phyloP scores from a whole-genome alignment of 2,113 vertebrate species.

The Lucifuga dentata region DNA sequence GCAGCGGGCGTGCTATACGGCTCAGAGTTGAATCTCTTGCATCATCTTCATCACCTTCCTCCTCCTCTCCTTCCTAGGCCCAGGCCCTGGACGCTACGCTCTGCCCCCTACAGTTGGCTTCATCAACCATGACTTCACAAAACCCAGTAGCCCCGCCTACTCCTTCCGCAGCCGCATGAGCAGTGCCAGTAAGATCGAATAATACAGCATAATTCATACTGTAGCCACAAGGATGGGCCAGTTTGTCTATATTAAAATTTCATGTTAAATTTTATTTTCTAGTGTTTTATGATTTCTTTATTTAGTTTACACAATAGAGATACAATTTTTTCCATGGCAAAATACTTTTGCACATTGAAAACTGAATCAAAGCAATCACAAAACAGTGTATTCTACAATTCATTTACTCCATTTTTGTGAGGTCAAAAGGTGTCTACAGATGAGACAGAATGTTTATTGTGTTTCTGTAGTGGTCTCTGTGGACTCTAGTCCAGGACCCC shows the following conservation, averaged over 20 bases:
- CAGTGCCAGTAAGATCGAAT: constrained; percentile 71
- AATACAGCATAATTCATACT: background rate
- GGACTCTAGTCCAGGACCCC: constrained; percentile 88
- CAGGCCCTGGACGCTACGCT: constrained; percentile 85
- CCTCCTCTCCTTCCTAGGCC: constrained; percentile 73
- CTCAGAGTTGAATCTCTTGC: constrained; percentile 46
- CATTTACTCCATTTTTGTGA: background rate
- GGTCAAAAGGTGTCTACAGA: background rate
- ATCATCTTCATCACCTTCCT: constrained; percentile 41
- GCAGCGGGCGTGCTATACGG: constrained; percentile 34
- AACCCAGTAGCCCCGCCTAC: constrained; percentile 85
- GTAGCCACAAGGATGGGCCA: background rate
- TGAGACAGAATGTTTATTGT: background rate
- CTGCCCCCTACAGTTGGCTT: constrained; percentile 88
- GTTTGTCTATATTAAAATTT: too few species aligned
- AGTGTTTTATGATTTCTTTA: too few species aligned
- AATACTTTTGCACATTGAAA: too few species aligned
- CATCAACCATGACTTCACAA: constrained; percentile 88
- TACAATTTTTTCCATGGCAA: too few species aligned
- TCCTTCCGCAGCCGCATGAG: constrained; percentile 83
- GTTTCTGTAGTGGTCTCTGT: constrained; percentile 77
- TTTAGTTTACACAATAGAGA: too few species aligned
- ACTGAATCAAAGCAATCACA: too few species aligned
- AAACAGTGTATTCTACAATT: background rate
- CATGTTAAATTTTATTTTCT: background rate